Base-by-base conservation (phyloP, 2,113 vertebrate genomes). In the Dasypus novemcinctus region DNA sequence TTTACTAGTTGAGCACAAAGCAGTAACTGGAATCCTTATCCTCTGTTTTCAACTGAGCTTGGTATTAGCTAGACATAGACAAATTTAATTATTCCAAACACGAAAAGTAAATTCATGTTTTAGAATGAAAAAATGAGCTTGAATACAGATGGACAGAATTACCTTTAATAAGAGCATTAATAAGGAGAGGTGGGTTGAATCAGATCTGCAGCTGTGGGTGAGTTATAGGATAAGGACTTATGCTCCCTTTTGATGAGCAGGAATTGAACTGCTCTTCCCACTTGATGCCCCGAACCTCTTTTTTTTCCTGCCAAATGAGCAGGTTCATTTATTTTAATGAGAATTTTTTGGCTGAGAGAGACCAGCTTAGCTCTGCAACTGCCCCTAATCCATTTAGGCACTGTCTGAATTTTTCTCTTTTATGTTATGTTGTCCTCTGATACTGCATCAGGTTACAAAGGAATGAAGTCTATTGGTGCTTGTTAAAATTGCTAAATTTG, bases 251-350 rank as follows among this genome's bases (percentile, higher is more conserved):
- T 95, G 94, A 63, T 95, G 94, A 96, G 41, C 14, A 84, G 95
- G 81, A 93, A 72, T 97, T 93, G 93, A 94, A 96, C 75, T 97
- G 78, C 27, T 96, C 93, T 97, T 92, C 94, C 49, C 96, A 81
- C 27, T 72, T 27, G 41, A 85, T 92, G 93, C 66, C 88, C 88
- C 64, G 52, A 85, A 57, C 41, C 41, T 75, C 33, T 76, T 95
- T 96, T 97, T 97, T 95, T 25, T 38, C 36, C 38, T 27, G 78
- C 95, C 91, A 97, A 84, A 88, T 89, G 97, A 97, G 95, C 89
- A 97, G 87, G 8, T 52, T 96, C 75, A 93, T 97, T 97, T 97
- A 97, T 97, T 98, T 98, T 97, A 97, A 97, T 97, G 97, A 97
- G 72, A 31, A 15, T 86, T 97, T 97, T 94, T 97, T 97, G 80